A percentile compares a stretch with the other conserved stretches of the same genome.
Evolutionary conservation across 2,113 vertebrate species (phyloP).

Genomic region (Argyrosomus japonicus): DNA sequence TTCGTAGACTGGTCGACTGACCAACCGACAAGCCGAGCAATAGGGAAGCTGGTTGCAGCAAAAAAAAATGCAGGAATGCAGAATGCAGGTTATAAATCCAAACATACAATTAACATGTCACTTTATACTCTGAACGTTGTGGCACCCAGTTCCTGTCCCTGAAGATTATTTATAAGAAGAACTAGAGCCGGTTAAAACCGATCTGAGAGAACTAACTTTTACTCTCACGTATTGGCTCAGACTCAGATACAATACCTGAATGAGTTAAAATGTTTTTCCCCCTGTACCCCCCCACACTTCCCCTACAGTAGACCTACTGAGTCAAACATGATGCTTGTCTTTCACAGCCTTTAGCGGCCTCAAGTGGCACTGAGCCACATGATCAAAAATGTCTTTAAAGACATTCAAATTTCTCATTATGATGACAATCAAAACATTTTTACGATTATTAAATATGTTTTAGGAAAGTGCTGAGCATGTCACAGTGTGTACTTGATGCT

Average conservation of each 20-base stretch:
- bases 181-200: neutral
- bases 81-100: neutral
- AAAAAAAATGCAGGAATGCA: too few relatives aligned
- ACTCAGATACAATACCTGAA: neutral
- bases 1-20: too few relatives aligned
- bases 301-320: neutral
- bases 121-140: neutral
- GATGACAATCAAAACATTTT: neutral
- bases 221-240: neutral
- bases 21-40: too few relatives aligned
- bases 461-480: neutral
- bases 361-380: constrained; percentile 47
- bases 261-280: neutral
- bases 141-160: neutral
- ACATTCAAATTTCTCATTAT: neutral
- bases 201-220: neutral
- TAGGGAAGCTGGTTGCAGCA: too few relatives aligned
- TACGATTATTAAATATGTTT: neutral
- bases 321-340: neutral
- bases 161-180: neutral
- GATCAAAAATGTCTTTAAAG: neutral
- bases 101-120: neutral
- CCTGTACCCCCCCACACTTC: neutral
- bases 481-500: neutral
- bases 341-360: constrained; percentile 62